Percentiles rank a stretch among this genome's conserved stretches.
phyloP scores from a whole-genome alignment of 2,797 vertebrate species.

The Pelochelys cantorii region DNA sequence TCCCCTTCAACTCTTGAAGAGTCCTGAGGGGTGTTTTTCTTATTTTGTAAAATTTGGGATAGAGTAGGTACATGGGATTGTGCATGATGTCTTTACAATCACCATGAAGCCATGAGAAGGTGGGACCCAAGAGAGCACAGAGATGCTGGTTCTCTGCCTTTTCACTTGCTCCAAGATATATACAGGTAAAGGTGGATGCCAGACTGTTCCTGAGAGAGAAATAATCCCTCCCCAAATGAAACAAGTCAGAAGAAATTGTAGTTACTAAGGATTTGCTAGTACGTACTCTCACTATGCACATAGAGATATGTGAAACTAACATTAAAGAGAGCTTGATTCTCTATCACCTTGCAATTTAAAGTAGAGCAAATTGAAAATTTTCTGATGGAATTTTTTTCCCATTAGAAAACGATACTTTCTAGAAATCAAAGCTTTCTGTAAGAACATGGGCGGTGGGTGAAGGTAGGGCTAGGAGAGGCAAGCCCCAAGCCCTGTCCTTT shows the following conservation, averaged over 20 bases:
- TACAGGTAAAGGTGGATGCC: background rate
- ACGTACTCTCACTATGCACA: background rate
- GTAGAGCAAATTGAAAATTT: background rate
- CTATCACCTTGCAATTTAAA: background rate
- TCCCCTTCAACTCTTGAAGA: background rate
- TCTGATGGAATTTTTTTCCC: background rate
- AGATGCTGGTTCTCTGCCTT: background rate
- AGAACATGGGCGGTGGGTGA: too few species aligned
- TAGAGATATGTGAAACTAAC: background rate
- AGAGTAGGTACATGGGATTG: background rate
- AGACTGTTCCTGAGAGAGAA: background rate
- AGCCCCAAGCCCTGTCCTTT: too few species aligned
- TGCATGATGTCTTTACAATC: background rate
- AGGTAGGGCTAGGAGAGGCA: too few species aligned
- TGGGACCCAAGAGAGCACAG: background rate
- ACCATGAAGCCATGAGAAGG: background rate
- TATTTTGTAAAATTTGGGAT: background rate
- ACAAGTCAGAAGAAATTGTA: background rate
- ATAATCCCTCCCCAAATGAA: background rate
- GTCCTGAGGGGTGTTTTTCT: background rate
- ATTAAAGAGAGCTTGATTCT: background rate
- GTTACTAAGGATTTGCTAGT: background rate
- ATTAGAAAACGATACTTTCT: background rate
- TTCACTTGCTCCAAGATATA: background rate
- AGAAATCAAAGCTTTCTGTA: background rate